These are phyloP conservation scores for Cataglyphis rosenhaueri DNA, from an alignment of 2,888 invertebrate genomes.

Conservation along the genomic window DNA sequence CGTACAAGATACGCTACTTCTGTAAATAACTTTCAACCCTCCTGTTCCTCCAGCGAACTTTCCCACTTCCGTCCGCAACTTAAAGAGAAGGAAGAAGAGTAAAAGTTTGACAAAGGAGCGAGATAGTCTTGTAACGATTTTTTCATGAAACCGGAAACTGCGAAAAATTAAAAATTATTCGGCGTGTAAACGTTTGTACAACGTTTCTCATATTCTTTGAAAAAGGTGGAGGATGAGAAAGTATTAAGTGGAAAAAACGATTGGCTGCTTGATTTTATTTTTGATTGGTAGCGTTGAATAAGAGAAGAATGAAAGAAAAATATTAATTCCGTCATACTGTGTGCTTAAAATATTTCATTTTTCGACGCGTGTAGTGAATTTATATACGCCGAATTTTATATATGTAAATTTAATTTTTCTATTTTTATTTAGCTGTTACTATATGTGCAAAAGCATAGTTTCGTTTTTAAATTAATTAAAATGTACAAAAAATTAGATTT, in stretches of 20 bases:
- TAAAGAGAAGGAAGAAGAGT: conserved; percentile 28
- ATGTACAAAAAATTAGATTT: background rate
- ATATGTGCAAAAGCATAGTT: background rate
- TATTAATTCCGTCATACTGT: background rate
- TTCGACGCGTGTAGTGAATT: background rate
- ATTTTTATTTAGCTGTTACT: background rate
- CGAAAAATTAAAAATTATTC: conserved; percentile 67
- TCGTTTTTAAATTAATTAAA: background rate
- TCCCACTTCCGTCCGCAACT: conserved; percentile 26
- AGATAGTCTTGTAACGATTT: conserved; percentile 17
- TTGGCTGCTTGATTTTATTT: background rate
- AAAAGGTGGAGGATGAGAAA: background rate
- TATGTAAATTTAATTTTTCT: background rate
- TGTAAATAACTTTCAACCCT: conserved; percentile 64
- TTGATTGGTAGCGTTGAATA: background rate
- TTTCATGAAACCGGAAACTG: conserved; percentile 24
- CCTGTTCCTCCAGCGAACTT: conserved; percentile 38
- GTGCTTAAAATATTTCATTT: background rate
- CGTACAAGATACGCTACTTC: conserved; percentile 67
- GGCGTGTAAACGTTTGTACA: conserved; percentile 33
- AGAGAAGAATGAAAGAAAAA: background rate
- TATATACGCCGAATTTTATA: background rate
- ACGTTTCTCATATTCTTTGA: background rate
- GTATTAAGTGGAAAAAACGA: too few relatives aligned
- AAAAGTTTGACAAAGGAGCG: background rate